Evolutionary conservation across 2,113 vertebrate species (phyloP).

Genomic region (Stegastes partitus): DNA sequence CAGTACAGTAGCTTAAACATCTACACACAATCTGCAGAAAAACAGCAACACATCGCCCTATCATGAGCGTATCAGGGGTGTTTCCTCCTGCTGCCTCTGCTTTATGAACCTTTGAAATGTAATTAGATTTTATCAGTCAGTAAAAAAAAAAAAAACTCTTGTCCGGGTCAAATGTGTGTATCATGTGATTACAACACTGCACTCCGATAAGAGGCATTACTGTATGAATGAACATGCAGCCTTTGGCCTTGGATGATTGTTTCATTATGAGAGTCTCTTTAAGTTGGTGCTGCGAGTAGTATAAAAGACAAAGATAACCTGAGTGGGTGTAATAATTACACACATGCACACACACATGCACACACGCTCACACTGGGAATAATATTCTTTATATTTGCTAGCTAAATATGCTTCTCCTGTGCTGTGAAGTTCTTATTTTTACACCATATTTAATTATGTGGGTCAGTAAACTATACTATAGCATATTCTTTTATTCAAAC

Average conservation of each 20-base stretch:
- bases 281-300: constrained; percentile 6
- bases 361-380: no score
- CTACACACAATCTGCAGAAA: neutral
- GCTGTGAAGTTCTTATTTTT: no score
- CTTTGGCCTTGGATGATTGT: constrained; percentile 54
- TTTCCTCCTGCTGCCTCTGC: constrained; percentile 51
- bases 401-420: no score
- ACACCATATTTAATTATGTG: no score
- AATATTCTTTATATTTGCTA: no score
- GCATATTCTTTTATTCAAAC: no score
- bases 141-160: constrained; percentile 68
- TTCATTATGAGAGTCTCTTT: constrained; percentile 31
- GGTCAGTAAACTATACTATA: no score
- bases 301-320: constrained; percentile 13
- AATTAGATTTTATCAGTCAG: constrained; percentile 79
- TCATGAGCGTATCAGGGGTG: constrained; percentile 47
- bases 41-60: constrained; percentile 12
- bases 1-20: constrained; percentile 3
- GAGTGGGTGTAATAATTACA: neutral
- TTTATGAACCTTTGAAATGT: constrained; percentile 80
- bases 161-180: constrained; percentile 57
- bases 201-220: constrained; percentile 69
- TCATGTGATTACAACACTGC: constrained; percentile 71
- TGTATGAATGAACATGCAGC: constrained; percentile 62
- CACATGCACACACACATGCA: neutral